Percentiles rank a stretch among this genome's conserved stretches.
These are phyloP conservation scores for Pseudococcus longispinus DNA, from an alignment of 2,888 invertebrate species.

Conservation along the genomic window DNA sequence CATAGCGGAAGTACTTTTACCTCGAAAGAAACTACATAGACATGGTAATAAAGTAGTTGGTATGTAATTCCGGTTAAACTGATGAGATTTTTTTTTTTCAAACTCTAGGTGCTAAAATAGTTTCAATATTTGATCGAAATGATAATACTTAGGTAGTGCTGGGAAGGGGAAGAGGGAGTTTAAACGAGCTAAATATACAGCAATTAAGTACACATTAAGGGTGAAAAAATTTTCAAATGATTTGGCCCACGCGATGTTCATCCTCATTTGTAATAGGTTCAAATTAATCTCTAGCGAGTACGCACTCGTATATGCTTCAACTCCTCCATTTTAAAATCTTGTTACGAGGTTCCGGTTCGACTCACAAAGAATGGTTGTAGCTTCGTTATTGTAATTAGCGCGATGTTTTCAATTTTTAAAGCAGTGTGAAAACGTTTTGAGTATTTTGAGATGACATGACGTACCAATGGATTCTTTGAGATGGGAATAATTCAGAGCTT, in stretches of 20 bases:
- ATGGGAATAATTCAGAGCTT: background rate
- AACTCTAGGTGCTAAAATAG: too few species aligned
- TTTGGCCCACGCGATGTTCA: background rate
- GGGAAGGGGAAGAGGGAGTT: background rate
- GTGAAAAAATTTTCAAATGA: background rate
- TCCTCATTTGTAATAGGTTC: conserved; percentile 1
- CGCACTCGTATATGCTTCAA: background rate
- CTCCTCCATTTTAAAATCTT: conserved; percentile 18
- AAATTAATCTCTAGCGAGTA: background rate
- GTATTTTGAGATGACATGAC: background rate
- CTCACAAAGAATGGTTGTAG: background rate
- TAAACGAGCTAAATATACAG: background rate
- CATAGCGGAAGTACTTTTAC: background rate
- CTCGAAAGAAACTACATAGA: background rate
- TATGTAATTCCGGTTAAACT: background rate
- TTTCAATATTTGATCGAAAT: background rate
- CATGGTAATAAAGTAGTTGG: background rate
- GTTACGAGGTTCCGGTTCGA: background rate
- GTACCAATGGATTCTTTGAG: background rate
- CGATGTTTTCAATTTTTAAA: background rate
- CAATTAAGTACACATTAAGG: background rate
- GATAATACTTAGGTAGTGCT: background rate
- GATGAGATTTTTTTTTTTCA: background rate
- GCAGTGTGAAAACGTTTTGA: background rate
- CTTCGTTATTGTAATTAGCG: background rate